Conservation (phyloP, 2,888 invertebrate genomes). For the Selenia dentaria region DNA sequence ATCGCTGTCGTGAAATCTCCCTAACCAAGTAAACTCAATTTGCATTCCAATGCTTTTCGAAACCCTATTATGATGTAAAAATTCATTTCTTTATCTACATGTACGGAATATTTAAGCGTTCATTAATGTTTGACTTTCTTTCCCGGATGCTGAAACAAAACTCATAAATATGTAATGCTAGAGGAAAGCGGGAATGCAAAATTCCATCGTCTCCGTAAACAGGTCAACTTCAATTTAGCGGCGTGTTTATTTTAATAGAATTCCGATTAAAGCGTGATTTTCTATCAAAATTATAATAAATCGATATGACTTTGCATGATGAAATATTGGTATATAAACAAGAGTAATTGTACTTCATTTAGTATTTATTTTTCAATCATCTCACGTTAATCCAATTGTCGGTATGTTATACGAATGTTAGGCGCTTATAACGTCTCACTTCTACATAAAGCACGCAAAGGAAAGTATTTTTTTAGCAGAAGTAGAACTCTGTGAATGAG, state of each 20-base stretch:
- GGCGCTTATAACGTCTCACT: too few relatives aligned
- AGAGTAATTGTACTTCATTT: too few relatives aligned
- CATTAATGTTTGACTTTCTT: slow-evolving; percentile 82
- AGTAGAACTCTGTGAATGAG: too few relatives aligned
- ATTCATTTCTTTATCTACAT: slow-evolving; percentile 77
- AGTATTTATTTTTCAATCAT: too few relatives aligned
- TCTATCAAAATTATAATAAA: not conserved
- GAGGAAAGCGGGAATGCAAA: slow-evolving; percentile 66
- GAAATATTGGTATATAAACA: too few relatives aligned
- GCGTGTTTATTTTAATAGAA: slow-evolving; percentile 53
- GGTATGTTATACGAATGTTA: too few relatives aligned
- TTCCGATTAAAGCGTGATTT: slow-evolving; percentile 34
- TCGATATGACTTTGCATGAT: too few relatives aligned
- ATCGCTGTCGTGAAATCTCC: slow-evolving; percentile 23
- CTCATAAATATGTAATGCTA: slow-evolving; percentile 81
- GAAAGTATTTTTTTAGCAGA: too few relatives aligned
- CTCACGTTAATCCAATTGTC: too few relatives aligned
- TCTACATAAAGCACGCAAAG: too few relatives aligned
- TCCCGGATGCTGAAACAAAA: slow-evolving; percentile 71
- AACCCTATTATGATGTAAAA: slow-evolving; percentile 68
- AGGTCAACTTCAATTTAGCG: slow-evolving; percentile 69
- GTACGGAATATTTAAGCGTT: slow-evolving; percentile 78
- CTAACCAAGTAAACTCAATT: slow-evolving; percentile 54
- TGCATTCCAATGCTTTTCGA: slow-evolving; percentile 56
- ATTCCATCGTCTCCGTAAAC: slow-evolving; percentile 62